Evolutionary conservation across 1,140 invertebrate species (phyloP).

Genomic region (Pemphigus obesinymphae): DNA sequence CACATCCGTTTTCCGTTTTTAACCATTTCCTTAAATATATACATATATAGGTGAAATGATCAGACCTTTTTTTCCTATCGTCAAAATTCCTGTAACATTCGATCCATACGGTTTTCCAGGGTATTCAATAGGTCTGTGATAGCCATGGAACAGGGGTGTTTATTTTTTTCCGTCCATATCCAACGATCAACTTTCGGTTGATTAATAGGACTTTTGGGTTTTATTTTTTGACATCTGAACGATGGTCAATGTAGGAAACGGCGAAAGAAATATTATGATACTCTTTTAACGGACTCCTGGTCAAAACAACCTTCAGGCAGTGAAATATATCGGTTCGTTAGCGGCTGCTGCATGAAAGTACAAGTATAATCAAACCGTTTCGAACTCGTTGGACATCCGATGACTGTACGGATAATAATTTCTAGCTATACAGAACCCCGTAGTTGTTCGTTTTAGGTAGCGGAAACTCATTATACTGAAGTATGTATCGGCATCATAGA

Average conservation of each 20-base stretch:
- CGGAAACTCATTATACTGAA: too few species aligned
- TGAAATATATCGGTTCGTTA: background rate
- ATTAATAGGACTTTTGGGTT: conserved; percentile 31
- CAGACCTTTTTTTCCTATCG: background rate
- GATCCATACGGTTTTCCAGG: background rate
- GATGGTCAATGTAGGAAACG: background rate
- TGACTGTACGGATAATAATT: too few species aligned
- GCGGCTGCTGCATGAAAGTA: background rate
- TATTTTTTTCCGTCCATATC: background rate
- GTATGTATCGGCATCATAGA: too few species aligned
- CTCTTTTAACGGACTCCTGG: background rate
- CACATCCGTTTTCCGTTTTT: background rate
- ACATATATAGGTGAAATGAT: background rate
- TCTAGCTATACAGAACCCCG: too few species aligned
- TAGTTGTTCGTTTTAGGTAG: too few species aligned
- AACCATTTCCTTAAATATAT: too few species aligned
- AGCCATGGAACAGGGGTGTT: background rate
- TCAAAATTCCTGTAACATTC: background rate
- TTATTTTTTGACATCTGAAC: conserved; percentile 15
- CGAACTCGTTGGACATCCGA: background rate
- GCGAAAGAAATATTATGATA: conserved; percentile 11
- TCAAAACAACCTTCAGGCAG: background rate
- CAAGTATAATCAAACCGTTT: background rate
- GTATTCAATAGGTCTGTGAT: background rate
- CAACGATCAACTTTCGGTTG: background rate